Evolutionary conservation across 2,888 invertebrate genomes (phyloP).

Genomic region (Spodoptera picta): DNA sequence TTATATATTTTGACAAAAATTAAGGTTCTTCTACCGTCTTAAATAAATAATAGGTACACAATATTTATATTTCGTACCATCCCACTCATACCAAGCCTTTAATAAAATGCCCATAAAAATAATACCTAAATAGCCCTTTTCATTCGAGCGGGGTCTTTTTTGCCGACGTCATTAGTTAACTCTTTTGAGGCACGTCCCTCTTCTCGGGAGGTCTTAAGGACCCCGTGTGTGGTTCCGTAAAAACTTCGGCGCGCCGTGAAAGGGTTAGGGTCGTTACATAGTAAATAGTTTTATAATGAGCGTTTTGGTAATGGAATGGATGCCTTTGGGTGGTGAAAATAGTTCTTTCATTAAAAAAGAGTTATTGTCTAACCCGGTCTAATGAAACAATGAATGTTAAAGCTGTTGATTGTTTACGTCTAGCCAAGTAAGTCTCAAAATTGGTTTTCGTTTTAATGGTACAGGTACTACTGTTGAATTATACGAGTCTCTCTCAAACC

Average conservation of each 20-base stretch:
- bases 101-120: slow-evolving; percentile 37
- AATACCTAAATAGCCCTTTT: slow-evolving; percentile 23
- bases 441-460: too few relatives aligned
- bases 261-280: slow-evolving; percentile 41
- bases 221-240: slow-evolving; percentile 57
- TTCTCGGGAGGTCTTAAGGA: slow-evolving; percentile 52
- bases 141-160: slow-evolving; percentile 43
- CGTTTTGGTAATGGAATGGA: slow-evolving; percentile 12
- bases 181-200: slow-evolving; percentile 49
- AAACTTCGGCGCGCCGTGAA: slow-evolving; percentile 35
- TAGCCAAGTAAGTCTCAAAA: too few relatives aligned
- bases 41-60: too few relatives aligned
- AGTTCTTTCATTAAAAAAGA: too few relatives aligned
- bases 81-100: slow-evolving; percentile 1
- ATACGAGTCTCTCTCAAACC: too few relatives aligned
- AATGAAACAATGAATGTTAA: too few relatives aligned
- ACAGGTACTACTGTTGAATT: too few relatives aligned
- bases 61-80: not conserved
- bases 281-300: slow-evolving; percentile 35
- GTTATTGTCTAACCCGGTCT: too few relatives aligned
- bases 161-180: slow-evolving; percentile 53
- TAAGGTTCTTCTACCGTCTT: too few relatives aligned
- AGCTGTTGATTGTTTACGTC: too few relatives aligned
- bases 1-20: too few relatives aligned
- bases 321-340: slow-evolving; percentile 4